Evolutionary conservation across 2,113 vertebrate genomes (phyloP), one percentile per base, ranked within the genome.

Genomic region (Lanius collurio): DNA sequence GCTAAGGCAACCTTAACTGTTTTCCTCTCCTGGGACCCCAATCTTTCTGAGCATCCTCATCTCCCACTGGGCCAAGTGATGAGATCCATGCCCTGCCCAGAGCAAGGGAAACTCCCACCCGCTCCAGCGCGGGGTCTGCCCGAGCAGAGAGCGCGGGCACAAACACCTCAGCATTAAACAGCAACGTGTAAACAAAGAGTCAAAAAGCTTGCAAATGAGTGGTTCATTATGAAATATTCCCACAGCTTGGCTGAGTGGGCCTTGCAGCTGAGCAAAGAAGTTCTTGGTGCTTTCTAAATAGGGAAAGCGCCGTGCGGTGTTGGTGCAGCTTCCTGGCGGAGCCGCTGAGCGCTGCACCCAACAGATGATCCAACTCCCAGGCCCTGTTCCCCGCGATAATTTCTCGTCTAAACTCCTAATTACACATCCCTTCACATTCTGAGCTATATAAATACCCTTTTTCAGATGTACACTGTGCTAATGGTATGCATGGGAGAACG

Each of bases 381-480:
- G 71, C 64, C 86, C 92, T 68, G 53, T 52, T 37, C 88, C 83
- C 77, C 1, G 1, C 0, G 6, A 35, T 84, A 78, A 81, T 81
- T 90, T 87, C 88, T 92, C 57, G 3, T 90, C 95, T 96, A 92
- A 90, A 90, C 94, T 93, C 74, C 83, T 96, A 94, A 94, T 95
- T 96, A 79, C 95, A 33, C 95, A 84, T 93, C 73, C 60, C 85
- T 94, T 90, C 93, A 50, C 88, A 89, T 92, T 94, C 86, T 27
- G 69, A 60, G 92, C 59, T 94, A 55, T 93, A 96, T 93, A 97
- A 94, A 97, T 93, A 92, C 77, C 39, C 64, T 86, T 89, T 84
- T 96, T 97, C 92, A 92, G 76, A 92, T 90, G 94, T 96, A 96
- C 94, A 94, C 92, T 92, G 95, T 89, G 92, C 94, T 96, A 95